phyloP scores from a whole-genome alignment of 2,888 invertebrate species.

The Atherix ibis region DNA sequence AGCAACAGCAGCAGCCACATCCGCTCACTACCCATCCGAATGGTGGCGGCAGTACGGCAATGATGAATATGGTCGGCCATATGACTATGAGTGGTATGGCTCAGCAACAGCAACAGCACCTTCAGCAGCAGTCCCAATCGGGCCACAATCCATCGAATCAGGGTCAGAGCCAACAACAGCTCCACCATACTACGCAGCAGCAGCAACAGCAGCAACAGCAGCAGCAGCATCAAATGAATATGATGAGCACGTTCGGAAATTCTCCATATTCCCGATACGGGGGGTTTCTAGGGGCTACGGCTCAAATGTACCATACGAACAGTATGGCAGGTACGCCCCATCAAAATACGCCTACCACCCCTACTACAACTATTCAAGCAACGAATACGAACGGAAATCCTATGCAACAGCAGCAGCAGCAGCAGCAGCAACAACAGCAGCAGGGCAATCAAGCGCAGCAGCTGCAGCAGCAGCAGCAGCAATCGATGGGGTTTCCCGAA shows the following conservation, averaged over 20 bases:
- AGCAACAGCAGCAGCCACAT: conserved; percentile 16
- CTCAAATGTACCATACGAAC: conserved; percentile 23
- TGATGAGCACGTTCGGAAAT: conserved; percentile 35
- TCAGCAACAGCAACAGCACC: conserved; percentile 19
- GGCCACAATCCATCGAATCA: too few species aligned
- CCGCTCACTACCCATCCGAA: conserved; percentile 16
- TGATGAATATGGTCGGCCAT: conserved; percentile 16
- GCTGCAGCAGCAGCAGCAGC: conserved; percentile 24
- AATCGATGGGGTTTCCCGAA: conserved; percentile 63
- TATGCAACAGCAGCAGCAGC: conserved; percentile 17
- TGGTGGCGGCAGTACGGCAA: conserved; percentile 16
- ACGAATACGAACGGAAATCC: conserved; percentile 16
- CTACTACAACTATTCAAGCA: conserved; percentile 19
- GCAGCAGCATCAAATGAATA: conserved; percentile 18
- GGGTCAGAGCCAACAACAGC: conserved; percentile 17
- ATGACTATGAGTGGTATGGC: conserved; percentile 12
- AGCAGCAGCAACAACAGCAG: conserved; percentile 16
- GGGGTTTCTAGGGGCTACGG: conserved; percentile 44
- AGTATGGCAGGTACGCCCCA: conserved; percentile 18
- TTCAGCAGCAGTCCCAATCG: conserved; percentile 18
- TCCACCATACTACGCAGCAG: too few species aligned
- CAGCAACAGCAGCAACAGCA: conserved; percentile 21
- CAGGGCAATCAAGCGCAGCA: conserved; percentile 19
- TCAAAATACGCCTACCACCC: conserved; percentile 25
- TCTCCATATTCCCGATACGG: conserved; percentile 48